These are phyloP conservation scores for Campoplex capitator DNA, from an alignment of 2,888 invertebrate genomes.

Conservation along the genomic window DNA sequence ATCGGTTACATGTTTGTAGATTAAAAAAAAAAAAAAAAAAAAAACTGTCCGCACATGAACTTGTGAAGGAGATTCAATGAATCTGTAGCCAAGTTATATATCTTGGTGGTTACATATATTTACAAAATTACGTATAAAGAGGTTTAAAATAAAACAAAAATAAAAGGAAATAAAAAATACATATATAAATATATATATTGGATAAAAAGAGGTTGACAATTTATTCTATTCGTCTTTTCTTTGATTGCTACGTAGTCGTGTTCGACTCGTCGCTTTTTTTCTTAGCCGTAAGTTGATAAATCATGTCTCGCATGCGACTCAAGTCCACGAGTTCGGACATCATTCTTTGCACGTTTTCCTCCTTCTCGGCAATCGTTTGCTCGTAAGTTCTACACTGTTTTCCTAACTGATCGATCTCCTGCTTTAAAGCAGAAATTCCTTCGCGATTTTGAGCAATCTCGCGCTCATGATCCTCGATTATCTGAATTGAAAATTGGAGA, in stretches of 20 bases:
- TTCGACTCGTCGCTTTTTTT: slow-evolving; percentile 76
- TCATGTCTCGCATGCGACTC: slow-evolving; percentile 82
- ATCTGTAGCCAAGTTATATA: slow-evolving; percentile 63
- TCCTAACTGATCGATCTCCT: slow-evolving; percentile 78
- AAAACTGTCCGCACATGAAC: neutral
- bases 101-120: slow-evolving; percentile 66
- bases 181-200: slow-evolving; percentile 34
- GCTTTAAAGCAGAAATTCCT: slow-evolving; percentile 77
- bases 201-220: slow-evolving; percentile 42
- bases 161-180: slow-evolving; percentile 17
- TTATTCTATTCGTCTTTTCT: slow-evolving; percentile 50
- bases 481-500: slow-evolving; percentile 62
- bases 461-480: slow-evolving; percentile 75
- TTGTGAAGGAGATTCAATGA: slow-evolving; percentile 47
- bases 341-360: slow-evolving; percentile 74
- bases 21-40: neutral
- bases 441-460: slow-evolving; percentile 77
- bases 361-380: slow-evolving; percentile 77
- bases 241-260: slow-evolving; percentile 58
- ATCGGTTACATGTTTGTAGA: slow-evolving; percentile 16
- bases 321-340: slow-evolving; percentile 76
- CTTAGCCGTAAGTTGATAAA: slow-evolving; percentile 80
- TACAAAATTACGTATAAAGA: slow-evolving; percentile 58
- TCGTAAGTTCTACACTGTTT: slow-evolving; percentile 76
- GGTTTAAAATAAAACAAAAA: slow-evolving; percentile 48